These are phyloP conservation scores for Haliaeetus leucogaster DNA, from an alignment of 2,113 vertebrate genomes.

Conservation along the genomic window DNA sequence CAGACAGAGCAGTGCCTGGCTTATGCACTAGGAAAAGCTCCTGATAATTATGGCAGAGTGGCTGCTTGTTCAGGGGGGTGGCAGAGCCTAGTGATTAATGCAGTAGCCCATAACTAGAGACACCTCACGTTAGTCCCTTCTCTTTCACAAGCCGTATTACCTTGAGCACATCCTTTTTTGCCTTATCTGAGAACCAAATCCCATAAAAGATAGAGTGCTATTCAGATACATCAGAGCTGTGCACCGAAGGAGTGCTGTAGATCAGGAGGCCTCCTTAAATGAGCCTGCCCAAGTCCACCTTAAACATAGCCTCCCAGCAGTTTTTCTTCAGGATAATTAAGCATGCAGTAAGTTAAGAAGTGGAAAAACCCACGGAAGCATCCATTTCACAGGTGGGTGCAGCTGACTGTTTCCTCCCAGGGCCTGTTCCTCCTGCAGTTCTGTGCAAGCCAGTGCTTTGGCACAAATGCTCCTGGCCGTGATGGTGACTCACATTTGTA, in stretches of 20 bases:
- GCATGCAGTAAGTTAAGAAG: not conserved
- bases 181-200: not conserved
- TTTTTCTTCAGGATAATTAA: constrained; percentile 32
- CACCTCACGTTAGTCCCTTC: not conserved
- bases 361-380: constrained; percentile 11
- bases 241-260: not conserved
- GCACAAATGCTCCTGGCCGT: not conserved
- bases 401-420: not conserved
- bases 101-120: not conserved
- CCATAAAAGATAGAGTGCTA: accelerated
- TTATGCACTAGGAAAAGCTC: not conserved
- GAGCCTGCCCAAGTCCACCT: not conserved
- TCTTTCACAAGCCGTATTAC: not conserved
- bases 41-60: not conserved
- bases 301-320: not conserved
- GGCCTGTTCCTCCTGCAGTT: not conserved
- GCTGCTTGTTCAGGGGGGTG: not conserved
- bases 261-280: not conserved
- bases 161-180: not conserved
- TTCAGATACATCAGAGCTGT: not conserved
- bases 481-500: not conserved
- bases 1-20: not conserved
- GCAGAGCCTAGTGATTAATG: not conserved
- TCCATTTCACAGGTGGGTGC: not conserved
- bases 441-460: not conserved